Evolutionary conservation across 2,888 invertebrate genomes (phyloP).

Genomic region (Dasypolia templi): DNA sequence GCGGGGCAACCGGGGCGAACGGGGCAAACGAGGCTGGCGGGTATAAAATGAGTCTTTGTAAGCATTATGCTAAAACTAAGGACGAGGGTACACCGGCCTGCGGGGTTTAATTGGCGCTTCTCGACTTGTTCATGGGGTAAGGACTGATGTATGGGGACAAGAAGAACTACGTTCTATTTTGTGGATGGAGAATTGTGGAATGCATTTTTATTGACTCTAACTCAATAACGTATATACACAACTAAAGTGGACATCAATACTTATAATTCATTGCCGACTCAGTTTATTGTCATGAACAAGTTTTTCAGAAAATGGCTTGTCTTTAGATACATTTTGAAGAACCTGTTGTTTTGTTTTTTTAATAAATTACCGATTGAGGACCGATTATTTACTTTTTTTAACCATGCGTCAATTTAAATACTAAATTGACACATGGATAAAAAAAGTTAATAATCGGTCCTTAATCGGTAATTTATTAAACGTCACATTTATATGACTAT

Average conservation of each 20-base stretch:
- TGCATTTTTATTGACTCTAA: background rate
- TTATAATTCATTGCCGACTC: background rate
- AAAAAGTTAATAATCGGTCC: too few relatives aligned
- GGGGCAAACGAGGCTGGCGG: slow-evolving; percentile 22
- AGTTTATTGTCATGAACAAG: background rate
- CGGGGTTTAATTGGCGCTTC: slow-evolving; percentile 55
- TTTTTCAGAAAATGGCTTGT: too few relatives aligned
- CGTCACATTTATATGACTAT: background rate
- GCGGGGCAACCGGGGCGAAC: slow-evolving; percentile 22
- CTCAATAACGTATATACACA: background rate
- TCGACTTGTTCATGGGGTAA: slow-evolving; percentile 30
- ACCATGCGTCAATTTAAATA: background rate
- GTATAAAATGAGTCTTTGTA: slow-evolving; percentile 60
- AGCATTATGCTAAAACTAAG: slow-evolving; percentile 66
- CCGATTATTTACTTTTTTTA: background rate
- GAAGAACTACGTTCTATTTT: background rate
- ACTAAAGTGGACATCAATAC: background rate
- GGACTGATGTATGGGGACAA: slow-evolving; percentile 3
- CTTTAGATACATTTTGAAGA: too few relatives aligned
- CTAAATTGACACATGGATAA: too few relatives aligned
- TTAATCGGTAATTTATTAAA: background rate
- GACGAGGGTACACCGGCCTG: slow-evolving; percentile 49
- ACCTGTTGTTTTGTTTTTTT: background rate
- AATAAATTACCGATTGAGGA: background rate
- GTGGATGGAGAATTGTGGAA: background rate